These are phyloP conservation scores for Pandemis heparana DNA, from an alignment of 2,888 invertebrate species.

Conservation along the genomic window DNA sequence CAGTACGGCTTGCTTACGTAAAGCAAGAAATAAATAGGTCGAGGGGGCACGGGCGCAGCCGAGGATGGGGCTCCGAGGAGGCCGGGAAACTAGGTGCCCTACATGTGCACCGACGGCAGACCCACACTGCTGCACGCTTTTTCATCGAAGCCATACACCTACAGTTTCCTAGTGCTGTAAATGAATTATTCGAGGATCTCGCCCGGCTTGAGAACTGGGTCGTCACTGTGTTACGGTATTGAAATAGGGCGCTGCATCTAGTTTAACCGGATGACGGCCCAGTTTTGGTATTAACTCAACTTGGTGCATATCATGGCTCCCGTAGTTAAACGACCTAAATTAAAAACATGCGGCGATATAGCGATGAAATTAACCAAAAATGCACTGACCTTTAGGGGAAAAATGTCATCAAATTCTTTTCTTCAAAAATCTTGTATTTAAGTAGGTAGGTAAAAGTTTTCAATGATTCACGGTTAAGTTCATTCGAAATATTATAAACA, in stretches of 20 bases:
- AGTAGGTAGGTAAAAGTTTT: too few relatives aligned
- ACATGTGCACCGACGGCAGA: conserved; percentile 60
- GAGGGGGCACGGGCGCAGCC: conserved; percentile 51
- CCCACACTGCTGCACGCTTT: conserved; percentile 49
- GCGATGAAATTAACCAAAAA: too few relatives aligned
- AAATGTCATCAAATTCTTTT: too few relatives aligned
- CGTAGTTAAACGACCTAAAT: background rate
- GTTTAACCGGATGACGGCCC: background rate
- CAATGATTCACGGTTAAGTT: too few relatives aligned
- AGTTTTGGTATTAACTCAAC: background rate
- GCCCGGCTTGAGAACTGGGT: conserved; percentile 39
- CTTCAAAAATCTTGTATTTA: too few relatives aligned
- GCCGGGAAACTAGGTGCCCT: conserved; percentile 71
- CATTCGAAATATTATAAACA: too few relatives aligned
- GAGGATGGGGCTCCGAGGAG: conserved; percentile 38
- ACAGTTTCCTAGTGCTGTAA: conserved; percentile 48
- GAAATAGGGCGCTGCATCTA: conserved; percentile 26
- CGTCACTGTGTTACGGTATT: conserved; percentile 21
- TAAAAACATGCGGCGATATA: background rate
- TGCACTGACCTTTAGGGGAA: too few relatives aligned
- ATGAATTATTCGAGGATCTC: conserved; percentile 58
- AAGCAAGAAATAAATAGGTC: conserved; percentile 75
- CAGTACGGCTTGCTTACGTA: conserved; percentile 55
- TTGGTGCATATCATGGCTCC: background rate
- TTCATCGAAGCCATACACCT: conserved; percentile 53